These are phyloP conservation scores for Protophormia terraenovae DNA, from an alignment of 2,888 invertebrate genomes.

Conservation along the genomic window DNA sequence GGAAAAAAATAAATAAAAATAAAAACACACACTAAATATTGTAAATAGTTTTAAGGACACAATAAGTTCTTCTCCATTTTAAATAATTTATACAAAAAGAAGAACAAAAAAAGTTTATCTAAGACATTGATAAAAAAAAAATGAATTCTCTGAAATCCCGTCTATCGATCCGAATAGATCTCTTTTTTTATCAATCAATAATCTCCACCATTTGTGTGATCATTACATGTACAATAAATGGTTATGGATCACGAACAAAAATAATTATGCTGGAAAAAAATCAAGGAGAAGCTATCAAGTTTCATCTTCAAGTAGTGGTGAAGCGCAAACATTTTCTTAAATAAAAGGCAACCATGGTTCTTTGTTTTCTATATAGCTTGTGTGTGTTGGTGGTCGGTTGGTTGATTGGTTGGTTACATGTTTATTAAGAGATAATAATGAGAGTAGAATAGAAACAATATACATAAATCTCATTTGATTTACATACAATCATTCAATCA, in stretches of 20 bases:
- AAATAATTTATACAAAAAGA: background rate
- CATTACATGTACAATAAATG: background rate
- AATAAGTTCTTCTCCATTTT: slow-evolving; percentile 32
- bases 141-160: slow-evolving; percentile 54
- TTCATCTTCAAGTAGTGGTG: background rate
- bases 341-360: slow-evolving; percentile 42
- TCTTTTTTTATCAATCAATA: background rate
- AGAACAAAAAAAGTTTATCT: background rate
- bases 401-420: no score
- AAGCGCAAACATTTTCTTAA: background rate
- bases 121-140: background rate
- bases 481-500: slow-evolving; percentile 66
- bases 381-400: slow-evolving; percentile 13
- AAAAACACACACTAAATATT: background rate
- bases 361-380: background rate
- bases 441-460: slow-evolving; percentile 29
- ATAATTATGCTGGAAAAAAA: background rate
- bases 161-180: slow-evolving; percentile 10
- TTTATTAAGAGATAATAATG: slow-evolving; percentile 8
- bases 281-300: background rate
- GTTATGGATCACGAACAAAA: background rate
- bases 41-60: slow-evolving; percentile 37
- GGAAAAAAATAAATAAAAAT: background rate
- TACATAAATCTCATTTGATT: slow-evolving; percentile 19
- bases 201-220: slow-evolving; percentile 1